Evolutionary conservation across 1,140 invertebrate genomes (phyloP).

Genomic region (Drosophila ironensis): DNA sequence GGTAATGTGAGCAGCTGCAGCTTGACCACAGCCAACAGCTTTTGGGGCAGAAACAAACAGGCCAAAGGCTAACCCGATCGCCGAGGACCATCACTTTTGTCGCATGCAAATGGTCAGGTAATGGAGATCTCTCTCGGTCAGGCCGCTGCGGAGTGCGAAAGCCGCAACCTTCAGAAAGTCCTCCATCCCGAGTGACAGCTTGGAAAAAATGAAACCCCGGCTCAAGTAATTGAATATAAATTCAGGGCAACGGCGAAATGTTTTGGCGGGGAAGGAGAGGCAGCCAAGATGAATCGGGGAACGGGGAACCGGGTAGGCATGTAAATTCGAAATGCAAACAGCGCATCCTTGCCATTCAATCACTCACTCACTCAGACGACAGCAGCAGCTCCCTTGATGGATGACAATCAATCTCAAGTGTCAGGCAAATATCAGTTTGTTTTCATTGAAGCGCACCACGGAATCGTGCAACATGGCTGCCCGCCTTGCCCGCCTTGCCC

Average conservation of each 20-base stretch:
- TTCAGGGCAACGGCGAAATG: slow-evolving; percentile 40
- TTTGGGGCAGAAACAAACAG: slow-evolving; percentile 34
- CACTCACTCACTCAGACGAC: slow-evolving; percentile 58
- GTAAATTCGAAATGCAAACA: slow-evolving; percentile 75
- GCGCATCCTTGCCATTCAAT: slow-evolving; percentile 70
- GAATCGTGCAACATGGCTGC: slow-evolving; percentile 47
- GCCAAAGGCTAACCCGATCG: no score
- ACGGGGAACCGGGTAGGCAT: slow-evolving; percentile 20
- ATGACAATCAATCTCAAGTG: slow-evolving; percentile 82
- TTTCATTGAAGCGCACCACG: slow-evolving; percentile 71
- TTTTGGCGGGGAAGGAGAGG: background rate
- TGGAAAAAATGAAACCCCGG: slow-evolving; percentile 12
- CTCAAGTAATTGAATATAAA: slow-evolving; percentile 68
- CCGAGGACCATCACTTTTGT: slow-evolving; percentile 8
- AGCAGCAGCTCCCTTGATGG: slow-evolving; percentile 66
- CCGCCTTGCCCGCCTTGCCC: background rate
- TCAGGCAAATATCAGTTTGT: slow-evolving; percentile 81
- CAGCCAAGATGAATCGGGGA: background rate
- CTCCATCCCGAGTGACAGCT: background rate
- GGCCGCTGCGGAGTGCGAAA: slow-evolving; percentile 32
- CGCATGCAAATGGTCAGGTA: slow-evolving; percentile 16
- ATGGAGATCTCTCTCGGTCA: slow-evolving; percentile 25
- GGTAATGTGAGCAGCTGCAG: slow-evolving; percentile 29
- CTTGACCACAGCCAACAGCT: slow-evolving; percentile 11
- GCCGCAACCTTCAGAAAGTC: slow-evolving; percentile 24